A percentile compares a stretch with the other conserved stretches of the same genome.
phyloP scores from a whole-genome alignment of 2,113 vertebrate species.

The Anthoscopus minutus region DNA sequence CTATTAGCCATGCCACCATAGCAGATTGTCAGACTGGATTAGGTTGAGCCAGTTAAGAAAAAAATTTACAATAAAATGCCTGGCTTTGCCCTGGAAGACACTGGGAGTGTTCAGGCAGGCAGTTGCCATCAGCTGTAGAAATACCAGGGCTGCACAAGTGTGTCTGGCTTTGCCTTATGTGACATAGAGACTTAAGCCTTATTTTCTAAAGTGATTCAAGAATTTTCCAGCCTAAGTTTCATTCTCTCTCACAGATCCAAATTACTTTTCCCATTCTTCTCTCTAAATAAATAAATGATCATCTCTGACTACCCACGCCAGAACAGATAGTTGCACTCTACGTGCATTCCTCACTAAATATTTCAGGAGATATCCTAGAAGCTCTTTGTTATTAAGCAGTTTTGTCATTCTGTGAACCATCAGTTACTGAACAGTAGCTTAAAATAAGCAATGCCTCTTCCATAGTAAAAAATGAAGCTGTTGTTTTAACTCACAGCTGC shows the following conservation, averaged over 20 bases:
- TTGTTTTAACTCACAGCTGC: slow-evolving; percentile 14
- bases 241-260: slow-evolving; percentile 2
- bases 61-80: not conserved
- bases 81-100: not conserved
- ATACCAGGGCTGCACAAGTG: not conserved
- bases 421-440: slow-evolving; percentile 10
- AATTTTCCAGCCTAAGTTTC: not conserved
- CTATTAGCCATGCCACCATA: slow-evolving; percentile 3
- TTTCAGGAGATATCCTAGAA: slow-evolving; percentile 42
- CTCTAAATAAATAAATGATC: slow-evolving; percentile 55
- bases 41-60: not conserved
- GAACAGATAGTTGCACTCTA: slow-evolving; percentile 4
- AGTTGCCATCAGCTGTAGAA: not conserved
- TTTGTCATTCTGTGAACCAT: slow-evolving; percentile 36
- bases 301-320: slow-evolving; percentile 6
- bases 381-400: slow-evolving; percentile 44
- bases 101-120: not conserved
- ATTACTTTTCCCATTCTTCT: slow-evolving; percentile 26
- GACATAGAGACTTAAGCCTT: not conserved
- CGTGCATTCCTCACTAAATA: slow-evolving; percentile 35
- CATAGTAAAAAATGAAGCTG: not conserved
- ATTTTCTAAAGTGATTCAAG: not conserved
- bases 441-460: slow-evolving; percentile 9
- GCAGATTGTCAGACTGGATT: slow-evolving; percentile 1
- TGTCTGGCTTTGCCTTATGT: not conserved